A percentile compares a stretch with the other conserved stretches of the same genome.
Conservation (phyloP, 64 coral and sea anemone species). For the Pocillopora verrucosa region DNA sequence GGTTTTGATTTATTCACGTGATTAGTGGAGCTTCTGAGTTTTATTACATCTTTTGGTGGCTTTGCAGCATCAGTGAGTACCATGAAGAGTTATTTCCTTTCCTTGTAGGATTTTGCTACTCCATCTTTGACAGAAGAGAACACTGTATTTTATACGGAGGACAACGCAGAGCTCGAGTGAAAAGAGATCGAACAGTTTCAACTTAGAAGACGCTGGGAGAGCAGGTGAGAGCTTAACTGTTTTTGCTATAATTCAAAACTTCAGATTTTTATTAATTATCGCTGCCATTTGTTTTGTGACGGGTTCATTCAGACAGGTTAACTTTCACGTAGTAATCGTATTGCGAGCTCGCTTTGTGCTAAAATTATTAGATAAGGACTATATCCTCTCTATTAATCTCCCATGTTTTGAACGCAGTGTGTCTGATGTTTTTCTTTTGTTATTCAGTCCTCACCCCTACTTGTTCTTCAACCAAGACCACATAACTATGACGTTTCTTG, state of each 20-base stretch:
- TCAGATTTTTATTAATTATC: neutral
- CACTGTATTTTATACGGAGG: constrained; percentile 7
- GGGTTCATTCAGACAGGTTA: too few species aligned
- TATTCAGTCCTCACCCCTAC: constrained; percentile 82
- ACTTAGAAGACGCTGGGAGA: constrained; percentile 64
- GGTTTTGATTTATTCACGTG: too few species aligned
- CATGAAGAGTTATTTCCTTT: neutral
- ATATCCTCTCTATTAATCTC: too few species aligned
- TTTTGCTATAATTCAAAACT: neutral
- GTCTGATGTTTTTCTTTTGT: neutral
- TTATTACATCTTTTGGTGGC: too few species aligned
- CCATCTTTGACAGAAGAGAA: constrained; percentile 75
- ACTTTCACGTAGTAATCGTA: too few species aligned
- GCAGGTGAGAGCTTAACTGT: constrained; percentile 33
- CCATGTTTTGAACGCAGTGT: neutral
- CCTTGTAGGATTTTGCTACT: constrained; percentile 76
- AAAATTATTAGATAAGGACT: too few species aligned
- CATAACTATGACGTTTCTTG: constrained; percentile 90
- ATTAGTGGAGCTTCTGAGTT: too few species aligned
- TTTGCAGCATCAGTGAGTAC: neutral
- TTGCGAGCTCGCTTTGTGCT: too few species aligned
- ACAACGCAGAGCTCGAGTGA: constrained; percentile 27
- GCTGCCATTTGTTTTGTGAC: too few species aligned
- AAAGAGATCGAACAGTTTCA: constrained; percentile 68
- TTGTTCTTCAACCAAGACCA: constrained; percentile 94